Conservation (phyloP, 2,113 vertebrate species). For the Caranx melampygus region DNA sequence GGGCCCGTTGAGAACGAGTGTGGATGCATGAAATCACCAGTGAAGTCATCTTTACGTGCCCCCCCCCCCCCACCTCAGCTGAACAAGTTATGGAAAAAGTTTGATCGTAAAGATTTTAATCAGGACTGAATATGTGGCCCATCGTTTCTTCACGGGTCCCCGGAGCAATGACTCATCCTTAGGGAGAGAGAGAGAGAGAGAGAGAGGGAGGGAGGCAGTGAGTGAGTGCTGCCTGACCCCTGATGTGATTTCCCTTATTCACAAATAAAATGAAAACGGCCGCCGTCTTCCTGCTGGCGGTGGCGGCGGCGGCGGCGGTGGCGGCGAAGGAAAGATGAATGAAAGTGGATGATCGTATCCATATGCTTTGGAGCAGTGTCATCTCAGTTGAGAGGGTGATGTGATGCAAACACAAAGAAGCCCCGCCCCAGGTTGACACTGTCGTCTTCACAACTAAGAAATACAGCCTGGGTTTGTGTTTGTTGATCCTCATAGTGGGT, state of each 20-base stretch:
- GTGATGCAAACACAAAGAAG: constrained; percentile 22
- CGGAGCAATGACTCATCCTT: constrained; percentile 39
- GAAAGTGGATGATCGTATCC: constrained; percentile 20
- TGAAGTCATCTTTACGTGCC: constrained; percentile 33
- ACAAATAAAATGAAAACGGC: constrained; percentile 25
- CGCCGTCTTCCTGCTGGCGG: constrained; percentile 6
- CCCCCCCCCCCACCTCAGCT: constrained; percentile 11
- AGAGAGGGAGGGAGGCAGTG: not conserved
- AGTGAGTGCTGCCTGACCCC: constrained; percentile 21
- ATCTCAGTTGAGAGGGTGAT: constrained; percentile 10
- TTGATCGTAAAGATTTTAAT: constrained; percentile 47
- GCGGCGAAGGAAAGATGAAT: constrained; percentile 10
- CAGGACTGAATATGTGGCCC: constrained; percentile 16
- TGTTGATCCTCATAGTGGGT: constrained; percentile 30
- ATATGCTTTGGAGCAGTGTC: constrained; percentile 26
- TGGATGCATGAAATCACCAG: constrained; percentile 43
- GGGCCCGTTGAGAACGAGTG: not conserved
- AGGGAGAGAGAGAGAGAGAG: no score
- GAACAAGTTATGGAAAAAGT: constrained; percentile 22
- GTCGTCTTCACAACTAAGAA: constrained; percentile 28
- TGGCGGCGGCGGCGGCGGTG: not conserved
- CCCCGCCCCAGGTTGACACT: constrained; percentile 28
- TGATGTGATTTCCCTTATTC: constrained; percentile 19
- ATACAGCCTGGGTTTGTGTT: constrained; percentile 32
- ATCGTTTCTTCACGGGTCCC: constrained; percentile 31